phyloP scores from a whole-genome alignment of 1,140 invertebrate genomes.

The Gonioctena quinquepunctata region DNA sequence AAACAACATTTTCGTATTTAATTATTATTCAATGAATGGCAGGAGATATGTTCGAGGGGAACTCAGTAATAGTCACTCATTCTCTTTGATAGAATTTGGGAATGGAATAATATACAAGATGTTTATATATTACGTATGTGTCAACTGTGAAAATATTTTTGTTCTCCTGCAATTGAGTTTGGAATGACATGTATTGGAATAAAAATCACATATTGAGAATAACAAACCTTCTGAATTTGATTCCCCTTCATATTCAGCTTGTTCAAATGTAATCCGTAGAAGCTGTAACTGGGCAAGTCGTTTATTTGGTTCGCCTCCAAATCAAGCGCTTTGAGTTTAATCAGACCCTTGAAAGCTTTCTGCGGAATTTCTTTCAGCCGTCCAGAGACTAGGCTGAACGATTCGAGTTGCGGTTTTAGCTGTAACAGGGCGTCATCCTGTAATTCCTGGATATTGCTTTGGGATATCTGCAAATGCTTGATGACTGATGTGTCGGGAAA shows the following conservation, averaged over 20 bases:
- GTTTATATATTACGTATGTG: too few species aligned
- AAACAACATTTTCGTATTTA: too few species aligned
- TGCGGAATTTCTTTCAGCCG: constrained; percentile 80
- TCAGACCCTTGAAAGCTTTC: constrained; percentile 74
- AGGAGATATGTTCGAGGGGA: too few species aligned
- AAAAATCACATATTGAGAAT: too few species aligned
- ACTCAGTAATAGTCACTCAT: too few species aligned
- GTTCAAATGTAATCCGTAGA: constrained; percentile 79
- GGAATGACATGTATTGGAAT: too few species aligned
- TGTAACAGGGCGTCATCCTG: constrained; percentile 74
- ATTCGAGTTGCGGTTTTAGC: constrained; percentile 76
- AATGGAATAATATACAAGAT: too few species aligned
- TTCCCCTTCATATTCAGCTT: constrained; percentile 87
- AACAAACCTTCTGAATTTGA: constrained; percentile 63
- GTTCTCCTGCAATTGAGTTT: too few species aligned
- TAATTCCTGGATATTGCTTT: constrained; percentile 75
- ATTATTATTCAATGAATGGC: too few species aligned
- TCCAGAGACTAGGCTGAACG: constrained; percentile 78
- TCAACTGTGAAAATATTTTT: too few species aligned
- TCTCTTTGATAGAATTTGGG: too few species aligned
- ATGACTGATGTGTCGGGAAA: constrained; percentile 75
- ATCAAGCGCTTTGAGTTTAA: constrained; percentile 74
- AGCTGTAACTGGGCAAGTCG: constrained; percentile 82
- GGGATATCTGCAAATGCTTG: constrained; percentile 80
- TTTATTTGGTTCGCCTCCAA: constrained; percentile 85